Conservation (phyloP, 92 coral and sea anemone genomes). For the Desmophyllum pertusum region DNA sequence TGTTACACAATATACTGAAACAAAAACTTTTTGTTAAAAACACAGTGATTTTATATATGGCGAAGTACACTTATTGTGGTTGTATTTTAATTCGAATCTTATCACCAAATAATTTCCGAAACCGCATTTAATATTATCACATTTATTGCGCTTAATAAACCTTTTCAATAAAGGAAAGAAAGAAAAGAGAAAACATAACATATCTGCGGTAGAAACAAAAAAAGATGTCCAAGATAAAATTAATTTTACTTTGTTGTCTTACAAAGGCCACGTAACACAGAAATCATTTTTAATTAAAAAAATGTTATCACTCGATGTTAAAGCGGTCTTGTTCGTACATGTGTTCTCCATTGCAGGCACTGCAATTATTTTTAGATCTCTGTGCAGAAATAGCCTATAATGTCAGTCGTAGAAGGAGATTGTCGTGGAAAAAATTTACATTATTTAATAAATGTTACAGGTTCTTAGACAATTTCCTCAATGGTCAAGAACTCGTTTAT, state of each 20-base stretch:
- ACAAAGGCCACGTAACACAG: not conserved
- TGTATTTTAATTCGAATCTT: not conserved
- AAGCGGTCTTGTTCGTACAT: no score
- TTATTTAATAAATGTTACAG: no score
- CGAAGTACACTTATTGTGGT: not conserved
- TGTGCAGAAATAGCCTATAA: no score
- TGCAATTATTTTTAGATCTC: no score
- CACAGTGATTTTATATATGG: not conserved
- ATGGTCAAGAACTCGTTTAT: no score
- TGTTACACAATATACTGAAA: not conserved
- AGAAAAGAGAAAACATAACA: not conserved
- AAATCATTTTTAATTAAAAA: not conserved
- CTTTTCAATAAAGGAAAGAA: not conserved
- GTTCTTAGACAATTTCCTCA: no score
- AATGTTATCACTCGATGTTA: no score
- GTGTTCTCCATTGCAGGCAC: no score
- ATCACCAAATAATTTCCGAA: not conserved
- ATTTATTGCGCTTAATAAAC: not conserved
- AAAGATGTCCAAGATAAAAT: not conserved
- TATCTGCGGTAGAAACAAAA: not conserved
- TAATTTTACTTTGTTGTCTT: not conserved
- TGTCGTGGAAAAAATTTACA: no score
- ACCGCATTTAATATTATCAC: conserved; percentile 5
- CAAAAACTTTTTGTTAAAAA: not conserved
- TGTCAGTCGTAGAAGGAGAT: no score